These are phyloP conservation scores for Baccha elongata DNA, from an alignment of 2,888 invertebrate genomes.

Conservation along the genomic window DNA sequence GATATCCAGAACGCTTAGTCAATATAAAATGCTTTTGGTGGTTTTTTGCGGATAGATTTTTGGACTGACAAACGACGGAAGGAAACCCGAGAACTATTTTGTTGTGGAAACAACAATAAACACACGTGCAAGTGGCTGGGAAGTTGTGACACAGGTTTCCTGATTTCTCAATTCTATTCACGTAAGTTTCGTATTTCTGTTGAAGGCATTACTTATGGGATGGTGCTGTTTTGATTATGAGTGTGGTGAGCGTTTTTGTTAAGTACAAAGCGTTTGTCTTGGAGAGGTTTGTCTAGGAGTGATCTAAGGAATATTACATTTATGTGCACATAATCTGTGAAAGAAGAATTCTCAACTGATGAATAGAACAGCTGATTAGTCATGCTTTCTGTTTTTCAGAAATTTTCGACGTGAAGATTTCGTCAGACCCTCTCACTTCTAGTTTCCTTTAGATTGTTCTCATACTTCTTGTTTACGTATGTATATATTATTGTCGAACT, in stretches of 20 bases:
- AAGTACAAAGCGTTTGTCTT: too few species aligned
- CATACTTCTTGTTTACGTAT: too few species aligned
- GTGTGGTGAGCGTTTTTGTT: background rate
- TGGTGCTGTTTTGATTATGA: constrained; percentile 51
- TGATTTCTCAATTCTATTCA: constrained; percentile 24
- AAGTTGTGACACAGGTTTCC: constrained; percentile 12
- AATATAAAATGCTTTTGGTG: constrained; percentile 17
- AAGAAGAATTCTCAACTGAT: too few species aligned
- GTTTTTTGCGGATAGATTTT: constrained; percentile 42
- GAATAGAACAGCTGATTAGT: too few species aligned
- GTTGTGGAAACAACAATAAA: constrained; percentile 32
- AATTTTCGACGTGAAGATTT: too few species aligned
- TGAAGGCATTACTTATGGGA: constrained; percentile 24
- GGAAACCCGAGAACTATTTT: constrained; percentile 52
- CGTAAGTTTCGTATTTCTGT: constrained; percentile 44
- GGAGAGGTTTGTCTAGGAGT: too few species aligned
- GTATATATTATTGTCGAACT: too few species aligned
- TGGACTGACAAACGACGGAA: constrained; percentile 46
- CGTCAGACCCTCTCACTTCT: too few species aligned
- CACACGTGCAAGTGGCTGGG: constrained; percentile 36
- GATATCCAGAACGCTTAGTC: constrained; percentile 37
- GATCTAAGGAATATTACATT: too few species aligned
- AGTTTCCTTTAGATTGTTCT: too few species aligned
- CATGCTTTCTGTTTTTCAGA: too few species aligned
- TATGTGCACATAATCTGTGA: too few species aligned